Conservation (phyloP, 2,113 vertebrate species). For the Taurulus bubalis region DNA sequence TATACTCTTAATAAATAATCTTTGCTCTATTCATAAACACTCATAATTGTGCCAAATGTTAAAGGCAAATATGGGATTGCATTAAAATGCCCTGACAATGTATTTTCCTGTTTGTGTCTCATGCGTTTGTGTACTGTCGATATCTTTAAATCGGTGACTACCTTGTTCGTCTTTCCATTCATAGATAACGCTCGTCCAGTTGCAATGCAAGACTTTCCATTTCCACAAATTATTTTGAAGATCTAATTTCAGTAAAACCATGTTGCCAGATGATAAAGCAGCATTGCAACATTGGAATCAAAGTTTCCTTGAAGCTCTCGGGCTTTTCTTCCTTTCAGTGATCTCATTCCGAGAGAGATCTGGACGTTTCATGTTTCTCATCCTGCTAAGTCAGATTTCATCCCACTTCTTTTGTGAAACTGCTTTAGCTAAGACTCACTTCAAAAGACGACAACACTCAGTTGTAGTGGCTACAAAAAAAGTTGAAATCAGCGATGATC, state of each 20-base stretch:
- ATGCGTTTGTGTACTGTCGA: background rate
- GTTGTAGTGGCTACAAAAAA: constrained; percentile 20
- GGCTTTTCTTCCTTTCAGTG: constrained; percentile 17
- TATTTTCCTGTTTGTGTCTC: background rate
- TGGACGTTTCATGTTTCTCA: constrained; percentile 50
- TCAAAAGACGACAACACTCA: constrained; percentile 47
- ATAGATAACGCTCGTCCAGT: background rate
- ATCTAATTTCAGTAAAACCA: constrained; percentile 21
- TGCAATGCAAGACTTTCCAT: background rate
- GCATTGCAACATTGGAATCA: constrained; percentile 18
- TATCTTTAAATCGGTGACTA: background rate
- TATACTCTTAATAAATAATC: constrained; percentile 3
- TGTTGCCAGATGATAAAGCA: constrained; percentile 14
- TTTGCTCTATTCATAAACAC: background rate
- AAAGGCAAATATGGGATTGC: background rate
- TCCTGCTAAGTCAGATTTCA: constrained; percentile 38
- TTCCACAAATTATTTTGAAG: background rate
- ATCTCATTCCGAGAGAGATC: constrained; percentile 34
- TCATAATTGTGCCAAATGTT: background rate
- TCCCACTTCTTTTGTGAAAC: constrained; percentile 49
- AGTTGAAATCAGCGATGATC: constrained; percentile 66
- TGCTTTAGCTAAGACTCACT: constrained; percentile 34
- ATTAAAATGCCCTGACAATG: background rate
- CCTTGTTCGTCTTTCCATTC: background rate
- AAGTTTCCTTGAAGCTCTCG: constrained; percentile 18